phyloP scores from a whole-genome alignment of 2,888 invertebrate species.

The Geotrupes spiniger region DNA sequence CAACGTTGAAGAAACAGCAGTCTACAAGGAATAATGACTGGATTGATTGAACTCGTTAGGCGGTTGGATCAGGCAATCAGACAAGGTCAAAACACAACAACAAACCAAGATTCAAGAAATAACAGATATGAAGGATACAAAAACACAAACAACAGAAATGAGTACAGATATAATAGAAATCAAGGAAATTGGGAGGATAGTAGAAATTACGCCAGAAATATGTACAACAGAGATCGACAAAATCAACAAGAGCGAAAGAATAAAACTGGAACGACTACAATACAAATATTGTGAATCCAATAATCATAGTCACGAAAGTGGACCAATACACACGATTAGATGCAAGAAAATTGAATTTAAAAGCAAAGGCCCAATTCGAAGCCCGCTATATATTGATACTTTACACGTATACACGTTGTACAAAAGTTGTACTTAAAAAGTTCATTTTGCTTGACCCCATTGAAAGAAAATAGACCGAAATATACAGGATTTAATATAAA shows the following conservation, averaged over 20 bases:
- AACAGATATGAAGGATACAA: too few relatives aligned
- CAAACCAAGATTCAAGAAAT: too few relatives aligned
- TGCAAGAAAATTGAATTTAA: background rate
- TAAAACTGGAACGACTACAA: too few relatives aligned
- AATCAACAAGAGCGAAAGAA: too few relatives aligned
- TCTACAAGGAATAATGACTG: background rate
- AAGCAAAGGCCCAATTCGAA: background rate
- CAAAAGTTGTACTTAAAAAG: background rate
- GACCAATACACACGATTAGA: background rate
- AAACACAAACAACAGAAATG: too few relatives aligned
- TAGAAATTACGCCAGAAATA: too few relatives aligned
- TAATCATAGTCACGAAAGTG: background rate
- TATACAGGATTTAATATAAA: conserved; percentile 1
- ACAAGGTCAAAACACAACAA: too few relatives aligned
- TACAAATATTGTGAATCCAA: background rate
- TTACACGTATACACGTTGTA: background rate
- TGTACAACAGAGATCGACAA: too few relatives aligned
- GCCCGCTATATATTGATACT: background rate
- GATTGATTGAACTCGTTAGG: too few relatives aligned
- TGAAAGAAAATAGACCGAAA: background rate
- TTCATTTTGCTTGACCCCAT: conserved; percentile 3
- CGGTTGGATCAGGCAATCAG: too few relatives aligned
- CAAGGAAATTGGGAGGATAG: too few relatives aligned
- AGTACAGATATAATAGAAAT: too few relatives aligned
- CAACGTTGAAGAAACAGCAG: background rate